A percentile compares a stretch with the other conserved stretches of the same genome.
Evolutionary conservation across 2,888 invertebrate species (phyloP).

Genomic region (Pristionchus mayeri): DNA sequence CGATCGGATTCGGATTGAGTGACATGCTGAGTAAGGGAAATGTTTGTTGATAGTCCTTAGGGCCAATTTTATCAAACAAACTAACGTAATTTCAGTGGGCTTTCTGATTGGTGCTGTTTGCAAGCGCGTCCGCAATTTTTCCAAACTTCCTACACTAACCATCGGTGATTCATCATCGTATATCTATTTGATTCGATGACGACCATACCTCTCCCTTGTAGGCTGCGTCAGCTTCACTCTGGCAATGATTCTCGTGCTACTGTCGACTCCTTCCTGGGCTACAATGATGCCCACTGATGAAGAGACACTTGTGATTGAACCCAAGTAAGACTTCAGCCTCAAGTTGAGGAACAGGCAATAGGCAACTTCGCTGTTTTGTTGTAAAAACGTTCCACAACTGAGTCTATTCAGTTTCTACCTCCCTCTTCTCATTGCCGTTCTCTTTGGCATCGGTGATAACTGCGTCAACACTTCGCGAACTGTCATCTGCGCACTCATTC

Average conservation of each 20-base stretch:
- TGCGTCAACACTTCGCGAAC: conserved; percentile 7
- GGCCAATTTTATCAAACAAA: too few species aligned
- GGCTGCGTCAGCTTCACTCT: background rate
- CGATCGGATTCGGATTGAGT: background rate
- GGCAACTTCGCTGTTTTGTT: too few species aligned
- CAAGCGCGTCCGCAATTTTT: background rate
- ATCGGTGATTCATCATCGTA: background rate
- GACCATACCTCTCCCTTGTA: background rate
- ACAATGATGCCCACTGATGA: background rate
- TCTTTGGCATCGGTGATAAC: background rate
- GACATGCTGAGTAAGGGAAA: background rate
- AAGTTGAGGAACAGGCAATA: too few species aligned
- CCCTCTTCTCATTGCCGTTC: background rate
- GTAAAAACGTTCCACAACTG: too few species aligned
- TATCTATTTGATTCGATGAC: background rate
- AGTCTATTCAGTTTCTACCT: background rate
- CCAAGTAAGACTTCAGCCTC: background rate
- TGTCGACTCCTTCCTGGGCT: background rate
- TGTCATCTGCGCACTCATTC: background rate
- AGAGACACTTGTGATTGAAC: background rate
- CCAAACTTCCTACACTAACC: background rate
- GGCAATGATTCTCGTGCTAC: background rate
- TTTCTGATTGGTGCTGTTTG: background rate
- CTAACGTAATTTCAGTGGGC: background rate
- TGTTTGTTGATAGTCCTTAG: too few species aligned